Evolutionary conservation across 2,113 vertebrate species (phyloP).

Genomic region (Catagonus wagneri): DNA sequence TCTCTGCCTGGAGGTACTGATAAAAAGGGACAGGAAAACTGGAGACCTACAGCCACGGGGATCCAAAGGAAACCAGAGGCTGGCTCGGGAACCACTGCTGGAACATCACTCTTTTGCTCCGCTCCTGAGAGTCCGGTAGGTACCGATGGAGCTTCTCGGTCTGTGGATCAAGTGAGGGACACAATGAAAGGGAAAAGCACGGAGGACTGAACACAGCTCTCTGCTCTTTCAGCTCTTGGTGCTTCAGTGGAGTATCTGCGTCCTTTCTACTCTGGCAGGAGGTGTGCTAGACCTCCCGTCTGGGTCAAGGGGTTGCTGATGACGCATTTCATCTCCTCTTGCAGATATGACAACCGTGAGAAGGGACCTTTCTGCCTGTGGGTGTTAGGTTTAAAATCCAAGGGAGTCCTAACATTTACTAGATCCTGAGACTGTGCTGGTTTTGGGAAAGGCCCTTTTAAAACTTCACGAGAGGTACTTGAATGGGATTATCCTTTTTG

Average conservation of each 20-base stretch:
- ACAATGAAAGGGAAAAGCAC: background rate
- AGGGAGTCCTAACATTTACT: background rate
- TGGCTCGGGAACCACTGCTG: background rate
- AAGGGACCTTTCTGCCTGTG: background rate
- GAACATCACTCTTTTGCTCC: background rate
- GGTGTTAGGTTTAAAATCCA: constrained; percentile 53
- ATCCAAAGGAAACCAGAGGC: constrained; percentile 61
- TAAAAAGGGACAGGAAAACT: constrained; percentile 43
- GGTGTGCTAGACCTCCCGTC: background rate
- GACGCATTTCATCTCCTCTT: background rate
- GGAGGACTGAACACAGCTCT: background rate
- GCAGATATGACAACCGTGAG: background rate
- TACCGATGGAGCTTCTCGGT: background rate
- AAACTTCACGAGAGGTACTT: background rate
- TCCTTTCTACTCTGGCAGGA: background rate
- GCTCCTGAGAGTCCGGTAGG: background rate
- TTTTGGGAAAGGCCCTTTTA: background rate
- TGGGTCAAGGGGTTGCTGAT: background rate
- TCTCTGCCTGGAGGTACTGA: background rate
- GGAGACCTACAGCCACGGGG: background rate
- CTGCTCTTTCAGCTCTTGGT: constrained; percentile 19
- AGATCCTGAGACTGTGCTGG: background rate
- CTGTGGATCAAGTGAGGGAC: background rate
- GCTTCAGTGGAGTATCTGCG: background rate
- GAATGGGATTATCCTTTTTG: background rate